Conservation (phyloP, 2,888 invertebrate genomes). For the Eueremaeus valkanovi region DNA sequence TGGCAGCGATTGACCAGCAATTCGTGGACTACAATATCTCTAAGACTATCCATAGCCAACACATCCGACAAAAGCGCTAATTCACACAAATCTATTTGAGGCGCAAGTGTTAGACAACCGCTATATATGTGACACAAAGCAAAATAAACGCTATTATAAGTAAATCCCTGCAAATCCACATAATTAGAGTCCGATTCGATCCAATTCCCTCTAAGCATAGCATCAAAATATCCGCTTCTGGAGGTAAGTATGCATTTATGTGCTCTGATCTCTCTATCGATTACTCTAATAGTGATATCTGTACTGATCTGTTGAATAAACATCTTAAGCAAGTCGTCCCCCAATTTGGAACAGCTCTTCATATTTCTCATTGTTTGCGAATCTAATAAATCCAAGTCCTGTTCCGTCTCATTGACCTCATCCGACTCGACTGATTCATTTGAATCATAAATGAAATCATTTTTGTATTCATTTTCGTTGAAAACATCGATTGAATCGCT, state of each 20-base stretch:
- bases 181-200: constrained; percentile 73
- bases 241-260: constrained; percentile 89
- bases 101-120: constrained; percentile 81
- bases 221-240: constrained; percentile 86
- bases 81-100: constrained; percentile 73
- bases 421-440: not conserved
- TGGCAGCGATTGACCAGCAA: constrained; percentile 86
- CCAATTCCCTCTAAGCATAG: constrained; percentile 80
- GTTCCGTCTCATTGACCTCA: not conserved
- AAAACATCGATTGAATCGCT: not conserved
- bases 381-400: not conserved
- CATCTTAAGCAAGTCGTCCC: constrained; percentile 83
- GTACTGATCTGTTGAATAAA: constrained; percentile 85
- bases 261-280: constrained; percentile 73
- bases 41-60: constrained; percentile 81
- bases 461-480: not conserved
- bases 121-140: constrained; percentile 90
- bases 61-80: constrained; percentile 83
- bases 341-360: constrained; percentile 61
- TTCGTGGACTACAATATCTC: constrained; percentile 83
- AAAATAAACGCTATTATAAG: constrained; percentile 81
- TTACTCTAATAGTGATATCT: constrained; percentile 76
- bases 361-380: constrained; percentile 34
- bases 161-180: constrained; percentile 77
- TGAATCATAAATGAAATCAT: not conserved